phyloP scores from a whole-genome alignment of 2,113 vertebrate genomes.

The Pomatostomus ruficeps region DNA sequence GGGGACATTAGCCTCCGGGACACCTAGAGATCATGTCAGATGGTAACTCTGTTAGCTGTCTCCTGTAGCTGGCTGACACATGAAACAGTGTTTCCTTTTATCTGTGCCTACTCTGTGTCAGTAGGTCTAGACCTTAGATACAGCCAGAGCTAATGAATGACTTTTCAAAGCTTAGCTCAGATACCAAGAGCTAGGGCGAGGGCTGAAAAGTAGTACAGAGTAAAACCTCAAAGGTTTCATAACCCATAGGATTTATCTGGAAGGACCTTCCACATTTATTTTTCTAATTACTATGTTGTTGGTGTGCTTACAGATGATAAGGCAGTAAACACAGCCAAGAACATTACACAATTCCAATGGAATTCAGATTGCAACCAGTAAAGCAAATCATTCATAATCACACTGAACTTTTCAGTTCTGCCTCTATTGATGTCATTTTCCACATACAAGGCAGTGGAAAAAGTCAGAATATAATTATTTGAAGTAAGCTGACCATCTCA shows the following conservation, averaged over 20 bases:
- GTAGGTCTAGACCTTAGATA: background rate
- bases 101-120: background rate
- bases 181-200: background rate
- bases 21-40: background rate
- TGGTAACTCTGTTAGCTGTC: background rate
- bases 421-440: background rate
- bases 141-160: background rate
- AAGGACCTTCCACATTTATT: background rate
- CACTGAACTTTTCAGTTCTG: background rate
- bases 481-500: background rate
- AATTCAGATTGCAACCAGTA: background rate
- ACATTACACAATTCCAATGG: background rate
- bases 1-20: background rate
- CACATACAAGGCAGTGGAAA: background rate
- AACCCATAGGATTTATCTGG: background rate
- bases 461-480: background rate
- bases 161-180: background rate
- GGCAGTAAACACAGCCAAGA: background rate
- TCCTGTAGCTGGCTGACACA: background rate
- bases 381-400: background rate
- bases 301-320: background rate
- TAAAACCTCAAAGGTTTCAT: slow-evolving; percentile 2
- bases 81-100: background rate
- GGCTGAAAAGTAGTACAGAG: background rate
- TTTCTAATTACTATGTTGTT: background rate